A percentile compares a stretch with the other conserved stretches of the same genome.
Conservation (phyloP, 2,888 invertebrate species). For the Polyommatus iphigenia region DNA sequence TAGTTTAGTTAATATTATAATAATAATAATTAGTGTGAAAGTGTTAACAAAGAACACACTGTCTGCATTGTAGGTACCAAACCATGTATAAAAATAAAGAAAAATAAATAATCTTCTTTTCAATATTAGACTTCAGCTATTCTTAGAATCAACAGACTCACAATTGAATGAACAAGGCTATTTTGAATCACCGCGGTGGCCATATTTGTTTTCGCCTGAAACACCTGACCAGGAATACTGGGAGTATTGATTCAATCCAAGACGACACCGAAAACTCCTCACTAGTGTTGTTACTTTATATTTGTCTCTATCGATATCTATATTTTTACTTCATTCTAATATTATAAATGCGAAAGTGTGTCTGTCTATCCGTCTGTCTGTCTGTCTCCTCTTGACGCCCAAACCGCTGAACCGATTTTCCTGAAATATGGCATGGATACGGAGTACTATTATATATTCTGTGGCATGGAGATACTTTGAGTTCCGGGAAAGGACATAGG, state of each 20-base stretch:
- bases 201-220: constrained; percentile 18
- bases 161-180: constrained; percentile 1
- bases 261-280: constrained; percentile 38
- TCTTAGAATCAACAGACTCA: neutral
- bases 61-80: neutral
- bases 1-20: too few species aligned
- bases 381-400: too few species aligned
- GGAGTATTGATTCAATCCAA: constrained; percentile 37
- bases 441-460: too few species aligned
- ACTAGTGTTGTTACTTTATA: neutral
- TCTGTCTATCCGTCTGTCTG: too few species aligned
- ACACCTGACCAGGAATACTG: constrained; percentile 28
- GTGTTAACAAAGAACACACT: too few species aligned
- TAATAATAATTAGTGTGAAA: too few species aligned
- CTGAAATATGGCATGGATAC: too few species aligned
- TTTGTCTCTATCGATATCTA: neutral
- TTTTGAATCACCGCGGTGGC: neutral
- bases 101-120: neutral
- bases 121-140: neutral
- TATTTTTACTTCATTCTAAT: neutral
- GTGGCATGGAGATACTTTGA: too few species aligned
- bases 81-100: neutral
- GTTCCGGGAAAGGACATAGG: too few species aligned
- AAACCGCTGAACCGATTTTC: too few species aligned
- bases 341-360: too few species aligned